These are phyloP conservation scores for Drosophila algonquin DNA, from an alignment of 2,888 invertebrate genomes.

Conservation along the genomic window DNA sequence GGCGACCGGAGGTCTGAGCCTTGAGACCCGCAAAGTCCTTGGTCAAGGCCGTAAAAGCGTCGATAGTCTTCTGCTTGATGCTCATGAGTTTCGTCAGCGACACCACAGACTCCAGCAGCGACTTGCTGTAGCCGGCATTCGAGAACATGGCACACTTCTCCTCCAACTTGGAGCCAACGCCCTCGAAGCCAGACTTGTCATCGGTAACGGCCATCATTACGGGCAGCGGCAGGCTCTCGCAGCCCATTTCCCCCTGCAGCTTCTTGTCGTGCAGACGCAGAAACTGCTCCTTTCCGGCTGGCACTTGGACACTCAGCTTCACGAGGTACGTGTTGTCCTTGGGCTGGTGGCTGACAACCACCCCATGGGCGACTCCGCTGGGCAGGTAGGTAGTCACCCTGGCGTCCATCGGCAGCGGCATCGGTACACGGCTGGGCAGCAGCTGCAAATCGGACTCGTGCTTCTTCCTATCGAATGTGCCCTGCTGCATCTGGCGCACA, in stretches of 20 bases:
- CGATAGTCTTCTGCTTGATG: conserved; percentile 40
- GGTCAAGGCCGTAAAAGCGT: conserved; percentile 47
- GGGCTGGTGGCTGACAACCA: conserved; percentile 33
- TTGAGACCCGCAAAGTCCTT: conserved; percentile 32
- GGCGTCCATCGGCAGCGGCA: conserved; percentile 35
- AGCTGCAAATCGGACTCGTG: conserved; percentile 16
- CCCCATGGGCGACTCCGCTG: neutral
- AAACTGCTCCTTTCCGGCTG: neutral
- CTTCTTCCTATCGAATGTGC: conserved; percentile 12
- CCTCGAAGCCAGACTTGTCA: neutral
- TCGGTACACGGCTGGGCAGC: conserved; percentile 49
- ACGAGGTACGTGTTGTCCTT: conserved; percentile 44
- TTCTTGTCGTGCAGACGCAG: conserved; percentile 37
- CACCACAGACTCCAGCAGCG: conserved; percentile 43
- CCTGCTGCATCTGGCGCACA: conserved; percentile 52
- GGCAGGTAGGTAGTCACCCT: conserved; percentile 46
- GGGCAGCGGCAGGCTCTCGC: conserved; percentile 11
- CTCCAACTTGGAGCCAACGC: neutral
- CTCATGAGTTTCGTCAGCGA: conserved; percentile 36
- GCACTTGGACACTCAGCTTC: conserved; percentile 30
- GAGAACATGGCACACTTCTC: neutral
- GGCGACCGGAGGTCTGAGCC: conserved; percentile 18
- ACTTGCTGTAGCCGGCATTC: conserved; percentile 4
- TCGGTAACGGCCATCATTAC: conserved; percentile 25
- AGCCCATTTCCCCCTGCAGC: conserved; percentile 31